Evolutionary conservation across 2,888 invertebrate genomes (phyloP).

Genomic region (Dasypogon diadema): DNA sequence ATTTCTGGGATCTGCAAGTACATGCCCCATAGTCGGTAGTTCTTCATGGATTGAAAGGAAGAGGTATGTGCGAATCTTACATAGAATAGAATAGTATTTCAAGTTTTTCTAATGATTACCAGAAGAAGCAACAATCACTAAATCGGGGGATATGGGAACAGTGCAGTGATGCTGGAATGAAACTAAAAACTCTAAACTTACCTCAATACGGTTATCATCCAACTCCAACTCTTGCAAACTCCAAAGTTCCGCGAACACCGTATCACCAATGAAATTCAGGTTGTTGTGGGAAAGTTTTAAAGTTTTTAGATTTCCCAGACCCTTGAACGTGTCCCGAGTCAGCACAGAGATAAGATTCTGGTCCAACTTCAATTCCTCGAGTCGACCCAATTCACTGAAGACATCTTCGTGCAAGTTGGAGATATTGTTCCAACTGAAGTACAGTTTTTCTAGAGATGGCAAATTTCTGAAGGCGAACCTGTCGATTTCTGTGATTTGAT

Average conservation of each 20-base stretch:
- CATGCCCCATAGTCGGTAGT: too few relatives aligned
- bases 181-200: constrained; percentile 61
- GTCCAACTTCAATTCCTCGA: constrained; percentile 85
- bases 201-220: constrained; percentile 77
- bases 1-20: too few relatives aligned
- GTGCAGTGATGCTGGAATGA: background rate
- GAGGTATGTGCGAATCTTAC: too few relatives aligned
- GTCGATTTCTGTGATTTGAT: constrained; percentile 80
- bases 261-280: constrained; percentile 82
- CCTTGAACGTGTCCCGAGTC: constrained; percentile 82
- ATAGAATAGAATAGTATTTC: background rate
- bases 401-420: constrained; percentile 87
- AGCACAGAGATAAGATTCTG: constrained; percentile 80
- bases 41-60: too few relatives aligned
- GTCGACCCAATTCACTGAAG: constrained; percentile 78
- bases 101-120: constrained; percentile 15
- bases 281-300: constrained; percentile 81
- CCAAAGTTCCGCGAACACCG: constrained; percentile 83
- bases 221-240: constrained; percentile 78
- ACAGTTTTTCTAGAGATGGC: constrained; percentile 79
- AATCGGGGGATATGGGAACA: background rate
- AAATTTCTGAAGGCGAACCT: constrained; percentile 80
- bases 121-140: constrained; percentile 16
- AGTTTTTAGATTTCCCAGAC: constrained; percentile 78
- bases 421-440: constrained; percentile 88